These are phyloP conservation scores for Bubo bubo DNA, from an alignment of 2,113 vertebrate species.

Conservation along the genomic window DNA sequence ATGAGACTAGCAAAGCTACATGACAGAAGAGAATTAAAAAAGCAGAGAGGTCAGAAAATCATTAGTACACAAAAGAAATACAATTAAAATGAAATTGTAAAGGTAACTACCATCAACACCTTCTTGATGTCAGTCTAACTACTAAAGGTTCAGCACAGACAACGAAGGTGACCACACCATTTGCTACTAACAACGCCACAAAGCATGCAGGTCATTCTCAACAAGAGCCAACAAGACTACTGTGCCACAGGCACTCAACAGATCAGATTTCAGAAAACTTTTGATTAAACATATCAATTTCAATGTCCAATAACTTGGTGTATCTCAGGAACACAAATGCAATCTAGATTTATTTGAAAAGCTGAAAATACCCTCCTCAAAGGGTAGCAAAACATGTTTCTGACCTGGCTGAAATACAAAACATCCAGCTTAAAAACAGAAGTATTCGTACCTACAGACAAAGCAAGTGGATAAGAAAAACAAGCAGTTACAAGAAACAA, in stretches of 20 bases:
- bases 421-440: not conserved
- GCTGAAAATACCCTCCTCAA: not conserved
- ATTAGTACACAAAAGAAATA: not conserved
- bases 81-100: not conserved
- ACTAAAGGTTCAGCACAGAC: not conserved
- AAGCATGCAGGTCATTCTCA: not conserved
- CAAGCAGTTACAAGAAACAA: not conserved
- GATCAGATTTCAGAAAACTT: not conserved
- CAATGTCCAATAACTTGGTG: not conserved
- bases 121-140: not conserved
- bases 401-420: not conserved
- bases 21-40: not conserved
- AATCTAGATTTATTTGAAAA: not conserved
- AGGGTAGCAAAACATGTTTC: not conserved
- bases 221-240: not conserved
- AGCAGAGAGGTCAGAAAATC: not conserved
- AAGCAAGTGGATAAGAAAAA: not conserved
- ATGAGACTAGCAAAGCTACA: not conserved
- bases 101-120: accelerated
- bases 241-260: not conserved
- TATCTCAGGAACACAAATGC: not conserved
- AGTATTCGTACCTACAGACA: not conserved
- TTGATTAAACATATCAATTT: not conserved
- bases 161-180: not conserved
- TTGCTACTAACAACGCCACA: not conserved